These are phyloP conservation scores for Thunnus albacares DNA, from an alignment of 2,797 vertebrate species.

Conservation along the genomic window DNA sequence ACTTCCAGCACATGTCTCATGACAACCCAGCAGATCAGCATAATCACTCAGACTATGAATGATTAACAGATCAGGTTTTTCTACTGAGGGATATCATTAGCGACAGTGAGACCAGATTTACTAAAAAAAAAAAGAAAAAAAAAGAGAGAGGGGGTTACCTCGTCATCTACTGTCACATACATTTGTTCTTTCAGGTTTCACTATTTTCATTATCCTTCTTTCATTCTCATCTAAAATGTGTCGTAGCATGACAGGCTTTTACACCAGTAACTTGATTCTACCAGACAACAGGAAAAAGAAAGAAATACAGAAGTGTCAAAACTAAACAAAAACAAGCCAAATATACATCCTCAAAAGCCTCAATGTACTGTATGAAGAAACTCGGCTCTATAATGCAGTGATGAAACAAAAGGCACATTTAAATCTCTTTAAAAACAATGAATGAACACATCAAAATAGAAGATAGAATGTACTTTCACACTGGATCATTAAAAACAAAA, in stretches of 20 bases:
- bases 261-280: constrained; percentile 56
- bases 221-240: constrained; percentile 7
- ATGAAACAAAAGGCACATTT: constrained; percentile 63
- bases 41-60: background rate
- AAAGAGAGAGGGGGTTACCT: no score
- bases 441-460: constrained; percentile 32
- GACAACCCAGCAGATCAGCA: constrained; percentile 9
- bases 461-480: constrained; percentile 35
- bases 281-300: background rate
- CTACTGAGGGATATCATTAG: background rate
- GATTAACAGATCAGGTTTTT: no score
- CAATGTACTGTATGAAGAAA: constrained; percentile 30
- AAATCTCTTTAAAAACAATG: constrained; percentile 45
- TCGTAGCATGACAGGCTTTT: background rate
- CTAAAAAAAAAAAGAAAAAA: no score
- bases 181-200: background rate
- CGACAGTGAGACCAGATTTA: no score
- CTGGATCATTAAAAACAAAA: background rate
- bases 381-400: constrained; percentile 23
- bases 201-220: constrained; percentile 5
- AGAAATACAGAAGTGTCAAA: constrained; percentile 15
- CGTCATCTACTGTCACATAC: background rate
- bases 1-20: background rate
- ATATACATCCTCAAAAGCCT: constrained; percentile 22
- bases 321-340: constrained; percentile 44